phyloP scores from a whole-genome alignment of 2,888 invertebrate species.

The Ormyrus pomaceus region DNA sequence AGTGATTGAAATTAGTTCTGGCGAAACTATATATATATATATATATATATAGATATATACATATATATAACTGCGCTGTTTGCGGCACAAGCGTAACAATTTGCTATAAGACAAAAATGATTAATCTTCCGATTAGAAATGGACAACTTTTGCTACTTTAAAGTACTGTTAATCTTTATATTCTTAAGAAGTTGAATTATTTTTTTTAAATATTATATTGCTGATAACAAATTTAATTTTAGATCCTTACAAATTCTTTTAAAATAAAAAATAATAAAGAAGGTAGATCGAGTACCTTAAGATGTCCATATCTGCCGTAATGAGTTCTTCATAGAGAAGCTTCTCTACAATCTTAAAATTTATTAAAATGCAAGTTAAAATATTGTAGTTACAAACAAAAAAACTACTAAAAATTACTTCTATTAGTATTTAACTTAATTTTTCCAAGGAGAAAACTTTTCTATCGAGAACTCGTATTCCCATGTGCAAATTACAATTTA shows the following conservation, averaged over 20 bases:
- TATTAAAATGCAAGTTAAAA: conserved; percentile 21
- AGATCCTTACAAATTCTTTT: not conserved
- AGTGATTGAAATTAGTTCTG: not conserved
- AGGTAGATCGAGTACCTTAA: conserved; percentile 4
- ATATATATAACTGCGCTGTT: conserved; percentile 12
- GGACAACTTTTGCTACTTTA: conserved; percentile 30
- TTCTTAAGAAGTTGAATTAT: not conserved
- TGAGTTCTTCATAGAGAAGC: conserved; percentile 18
- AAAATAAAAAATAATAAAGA: conserved; percentile 10
- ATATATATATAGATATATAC: not conserved
- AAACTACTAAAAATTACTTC: not conserved
- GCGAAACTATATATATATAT: not conserved
- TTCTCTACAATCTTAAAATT: conserved; percentile 18
- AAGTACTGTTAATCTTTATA: conserved; percentile 1
- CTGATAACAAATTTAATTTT: no score
- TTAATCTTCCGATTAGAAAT: conserved; percentile 25
- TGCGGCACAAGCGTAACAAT: conserved; percentile 13
- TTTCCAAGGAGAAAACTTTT: conserved; percentile 7
- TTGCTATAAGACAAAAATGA: conserved; percentile 9
- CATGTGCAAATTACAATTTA: conserved; percentile 44
- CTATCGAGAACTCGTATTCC: conserved; percentile 15
- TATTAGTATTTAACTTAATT: conserved; percentile 13
- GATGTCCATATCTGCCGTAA: conserved; percentile 14
- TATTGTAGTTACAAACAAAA: not conserved
- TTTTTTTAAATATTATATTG: not conserved